Conservation (phyloP, 1,140 invertebrate species). For the Macrocentrus cingulum region DNA sequence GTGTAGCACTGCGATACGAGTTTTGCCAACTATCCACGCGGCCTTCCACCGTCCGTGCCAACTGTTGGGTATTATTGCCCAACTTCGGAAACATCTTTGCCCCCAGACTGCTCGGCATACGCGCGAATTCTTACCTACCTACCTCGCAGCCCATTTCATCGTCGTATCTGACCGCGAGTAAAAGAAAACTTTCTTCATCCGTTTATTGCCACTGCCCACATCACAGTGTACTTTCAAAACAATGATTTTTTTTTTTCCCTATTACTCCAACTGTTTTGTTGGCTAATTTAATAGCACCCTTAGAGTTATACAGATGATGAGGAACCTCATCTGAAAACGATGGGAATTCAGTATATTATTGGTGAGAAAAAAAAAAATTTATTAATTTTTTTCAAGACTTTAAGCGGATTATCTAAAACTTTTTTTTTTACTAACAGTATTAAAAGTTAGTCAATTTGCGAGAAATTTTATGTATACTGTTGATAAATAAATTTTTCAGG, state of each 20-base stretch:
- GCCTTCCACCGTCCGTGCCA: constrained; percentile 19
- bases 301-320: too few relatives aligned
- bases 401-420: too few relatives aligned
- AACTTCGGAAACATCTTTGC: constrained; percentile 43
- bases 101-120: background rate
- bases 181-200: constrained; percentile 3
- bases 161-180: constrained; percentile 3
- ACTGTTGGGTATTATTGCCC: constrained; percentile 47
- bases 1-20: constrained; percentile 30
- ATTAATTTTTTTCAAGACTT: too few relatives aligned
- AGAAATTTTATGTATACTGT: too few relatives aligned
- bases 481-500: too few relatives aligned
- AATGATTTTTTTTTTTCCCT: background rate
- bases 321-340: too few relatives aligned
- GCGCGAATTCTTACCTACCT: background rate
- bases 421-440: too few relatives aligned
- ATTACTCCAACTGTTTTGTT: too few relatives aligned
- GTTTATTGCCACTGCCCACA: constrained; percentile 5
- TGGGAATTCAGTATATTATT: too few relatives aligned
- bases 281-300: background rate
- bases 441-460: too few relatives aligned
- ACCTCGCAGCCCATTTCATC: background rate
- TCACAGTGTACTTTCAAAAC: background rate
- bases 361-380: too few relatives aligned
- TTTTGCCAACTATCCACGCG: constrained; percentile 39